phyloP scores from a whole-genome alignment of 2,888 invertebrate species.

The Nipponacmea schrenckii region DNA sequence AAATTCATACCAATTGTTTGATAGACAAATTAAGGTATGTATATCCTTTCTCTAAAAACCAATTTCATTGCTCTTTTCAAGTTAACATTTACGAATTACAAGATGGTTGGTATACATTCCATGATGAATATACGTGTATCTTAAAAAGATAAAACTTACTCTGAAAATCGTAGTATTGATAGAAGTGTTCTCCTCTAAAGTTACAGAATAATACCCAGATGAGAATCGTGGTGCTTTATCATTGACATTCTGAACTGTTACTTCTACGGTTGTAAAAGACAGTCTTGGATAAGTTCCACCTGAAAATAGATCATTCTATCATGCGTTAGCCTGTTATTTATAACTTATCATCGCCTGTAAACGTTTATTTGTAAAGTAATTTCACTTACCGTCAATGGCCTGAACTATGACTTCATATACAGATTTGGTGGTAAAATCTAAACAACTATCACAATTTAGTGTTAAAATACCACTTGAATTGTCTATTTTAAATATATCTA shows the following conservation, averaged over 20 bases:
- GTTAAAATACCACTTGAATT: slow-evolving; percentile 12
- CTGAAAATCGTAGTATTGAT: no score
- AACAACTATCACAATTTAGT: slow-evolving; percentile 22
- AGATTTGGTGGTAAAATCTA: slow-evolving; percentile 8
- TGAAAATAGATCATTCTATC: neutral
- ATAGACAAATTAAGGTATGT: no score
- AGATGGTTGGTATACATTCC: no score
- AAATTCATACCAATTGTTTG: no score
- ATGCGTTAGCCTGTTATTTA: no score
- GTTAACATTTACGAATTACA: no score
- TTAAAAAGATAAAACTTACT: no score
- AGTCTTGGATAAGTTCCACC: slow-evolving; percentile 14
- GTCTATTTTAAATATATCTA: slow-evolving; percentile 15
- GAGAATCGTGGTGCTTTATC: slow-evolving; percentile 43
- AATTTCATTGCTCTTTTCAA: no score
- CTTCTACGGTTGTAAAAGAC: slow-evolving; percentile 30
- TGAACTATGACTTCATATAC: slow-evolving; percentile 20
- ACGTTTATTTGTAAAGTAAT: no score
- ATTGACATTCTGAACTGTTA: slow-evolving; percentile 44
- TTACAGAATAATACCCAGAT: neutral
- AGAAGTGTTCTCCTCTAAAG: neutral
- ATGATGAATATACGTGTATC: no score
- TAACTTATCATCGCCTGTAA: no score
- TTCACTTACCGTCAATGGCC: slow-evolving; percentile 26
- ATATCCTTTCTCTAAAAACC: no score